A percentile compares a stretch with the other conserved stretches of the same genome.
phyloP scores from a whole-genome alignment of 2,888 invertebrate species.

The Taphrorychus bicolor region DNA sequence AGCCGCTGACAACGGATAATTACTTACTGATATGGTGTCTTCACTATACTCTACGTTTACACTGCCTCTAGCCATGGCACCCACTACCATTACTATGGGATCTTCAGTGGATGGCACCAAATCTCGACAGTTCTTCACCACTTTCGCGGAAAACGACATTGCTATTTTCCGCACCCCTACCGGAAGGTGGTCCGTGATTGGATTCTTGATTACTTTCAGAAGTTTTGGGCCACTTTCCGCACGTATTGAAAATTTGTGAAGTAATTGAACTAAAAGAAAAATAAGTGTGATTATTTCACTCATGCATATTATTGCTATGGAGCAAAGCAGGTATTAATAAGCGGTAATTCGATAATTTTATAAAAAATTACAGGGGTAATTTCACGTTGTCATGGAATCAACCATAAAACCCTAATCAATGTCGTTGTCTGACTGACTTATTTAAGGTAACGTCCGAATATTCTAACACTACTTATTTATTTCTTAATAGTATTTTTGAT shows the following conservation, averaged over 20 bases:
- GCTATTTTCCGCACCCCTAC: slow-evolving; percentile 90
- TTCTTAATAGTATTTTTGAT: too few relatives aligned
- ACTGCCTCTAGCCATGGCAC: slow-evolving; percentile 98
- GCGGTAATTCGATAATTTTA: too few relatives aligned
- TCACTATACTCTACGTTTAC: slow-evolving; percentile 89
- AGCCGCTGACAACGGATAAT: slow-evolving; percentile 96
- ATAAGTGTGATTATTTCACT: too few relatives aligned
- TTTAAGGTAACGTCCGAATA: too few relatives aligned
- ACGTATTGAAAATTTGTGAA: slow-evolving; percentile 92
- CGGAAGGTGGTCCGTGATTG: slow-evolving; percentile 91
- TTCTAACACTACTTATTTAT: too few relatives aligned
- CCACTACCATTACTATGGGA: slow-evolving; percentile 90
- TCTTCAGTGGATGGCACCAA: slow-evolving; percentile 79
- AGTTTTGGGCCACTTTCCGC: slow-evolving; percentile 90
- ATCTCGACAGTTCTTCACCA: slow-evolving; percentile 72
- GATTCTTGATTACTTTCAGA: slow-evolving; percentile 96
- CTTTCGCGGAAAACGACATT: slow-evolving; percentile 87
- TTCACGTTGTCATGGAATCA: too few relatives aligned
- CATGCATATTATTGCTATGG: too few relatives aligned
- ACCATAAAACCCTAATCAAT: too few relatives aligned
- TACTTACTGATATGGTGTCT: slow-evolving; percentile 90
- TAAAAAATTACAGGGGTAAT: too few relatives aligned
- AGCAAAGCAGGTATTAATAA: too few relatives aligned
- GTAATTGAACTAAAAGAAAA: slow-evolving; percentile 80
- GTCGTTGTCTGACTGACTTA: too few relatives aligned